Evolutionary conservation across 2,797 vertebrate species (phyloP).

Genomic region (Chloroceryle inda): DNA sequence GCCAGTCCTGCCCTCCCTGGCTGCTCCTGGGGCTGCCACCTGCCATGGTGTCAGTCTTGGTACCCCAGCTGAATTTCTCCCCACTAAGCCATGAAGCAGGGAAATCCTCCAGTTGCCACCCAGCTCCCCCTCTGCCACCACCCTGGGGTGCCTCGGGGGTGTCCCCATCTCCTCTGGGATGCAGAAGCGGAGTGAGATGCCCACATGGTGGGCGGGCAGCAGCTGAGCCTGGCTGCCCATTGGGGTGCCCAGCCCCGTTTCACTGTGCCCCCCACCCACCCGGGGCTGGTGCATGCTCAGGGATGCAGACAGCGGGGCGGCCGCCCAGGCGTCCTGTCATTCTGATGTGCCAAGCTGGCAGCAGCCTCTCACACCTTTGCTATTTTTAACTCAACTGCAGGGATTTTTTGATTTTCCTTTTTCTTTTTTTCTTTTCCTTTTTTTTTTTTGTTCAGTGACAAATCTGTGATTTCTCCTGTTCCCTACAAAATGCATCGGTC

Average conservation of each 20-base stretch:
- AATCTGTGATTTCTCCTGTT: slow-evolving; percentile 51
- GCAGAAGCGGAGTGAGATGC: not conserved
- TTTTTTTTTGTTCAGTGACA: not conserved
- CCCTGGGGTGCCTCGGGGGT: not conserved
- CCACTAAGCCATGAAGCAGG: rapidly evolving
- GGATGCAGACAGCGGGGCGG: rapidly evolving
- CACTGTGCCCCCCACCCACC: rapidly evolving
- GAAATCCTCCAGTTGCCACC: rapidly evolving
- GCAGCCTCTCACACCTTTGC: not conserved
- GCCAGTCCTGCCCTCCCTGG: not conserved
- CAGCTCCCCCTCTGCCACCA: rapidly evolving
- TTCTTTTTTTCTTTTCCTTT: no score
- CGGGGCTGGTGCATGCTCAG: rapidly evolving
- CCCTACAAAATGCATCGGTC: not conserved
- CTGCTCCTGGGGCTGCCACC: not conserved
- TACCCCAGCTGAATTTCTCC: not conserved
- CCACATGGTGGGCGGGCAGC: rapidly evolving
- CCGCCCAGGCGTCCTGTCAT: rapidly evolving
- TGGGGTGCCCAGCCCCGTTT: rapidly evolving
- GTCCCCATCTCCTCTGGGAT: rapidly evolving
- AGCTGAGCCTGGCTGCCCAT: rapidly evolving
- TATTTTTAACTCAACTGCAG: slow-evolving; percentile 38
- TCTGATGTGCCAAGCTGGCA: not conserved
- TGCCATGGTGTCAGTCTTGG: rapidly evolving
- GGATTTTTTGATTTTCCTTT: not conserved